A percentile compares a stretch with the other conserved stretches of the same genome.
These are phyloP conservation scores for Bruchidius siliquastri DNA, from an alignment of 2,888 invertebrate genomes.

Conservation along the genomic window DNA sequence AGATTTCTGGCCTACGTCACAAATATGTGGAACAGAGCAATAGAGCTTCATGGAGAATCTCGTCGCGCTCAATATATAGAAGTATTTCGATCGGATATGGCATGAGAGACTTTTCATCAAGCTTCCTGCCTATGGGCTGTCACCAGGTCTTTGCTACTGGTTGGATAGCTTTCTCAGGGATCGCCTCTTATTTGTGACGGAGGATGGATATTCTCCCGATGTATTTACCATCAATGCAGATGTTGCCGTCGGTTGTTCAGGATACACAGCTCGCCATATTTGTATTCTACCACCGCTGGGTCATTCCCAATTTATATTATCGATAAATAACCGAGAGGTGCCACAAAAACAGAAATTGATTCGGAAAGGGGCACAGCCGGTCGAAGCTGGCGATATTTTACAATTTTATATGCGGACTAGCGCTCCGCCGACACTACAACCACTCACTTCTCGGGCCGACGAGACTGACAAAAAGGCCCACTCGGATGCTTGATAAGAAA, in stretches of 20 bases:
- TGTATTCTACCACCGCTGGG: constrained; percentile 34
- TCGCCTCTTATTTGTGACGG: no score
- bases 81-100: no score
- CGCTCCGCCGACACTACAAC: constrained; percentile 8
- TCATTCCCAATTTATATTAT: constrained; percentile 43
- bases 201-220: no score
- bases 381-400: constrained; percentile 18
- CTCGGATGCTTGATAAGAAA: not conserved
- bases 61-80: no score
- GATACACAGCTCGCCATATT: constrained; percentile 16
- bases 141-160: no score
- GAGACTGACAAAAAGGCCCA: not conserved
- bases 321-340: constrained; percentile 39
- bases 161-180: no score
- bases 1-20: no score
- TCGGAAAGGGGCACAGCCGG: constrained; percentile 31
- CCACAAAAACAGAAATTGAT: constrained; percentile 39
- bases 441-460: not conserved
- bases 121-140: no score
- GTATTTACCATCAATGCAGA: not conserved
- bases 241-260: not conserved
- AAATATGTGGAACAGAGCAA: no score
- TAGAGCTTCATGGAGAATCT: no score
- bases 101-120: no score
- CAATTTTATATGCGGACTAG: constrained; percentile 13